Evolutionary conservation across 1,140 invertebrate species (phyloP).

Genomic region (Apis mellifera): DNA sequence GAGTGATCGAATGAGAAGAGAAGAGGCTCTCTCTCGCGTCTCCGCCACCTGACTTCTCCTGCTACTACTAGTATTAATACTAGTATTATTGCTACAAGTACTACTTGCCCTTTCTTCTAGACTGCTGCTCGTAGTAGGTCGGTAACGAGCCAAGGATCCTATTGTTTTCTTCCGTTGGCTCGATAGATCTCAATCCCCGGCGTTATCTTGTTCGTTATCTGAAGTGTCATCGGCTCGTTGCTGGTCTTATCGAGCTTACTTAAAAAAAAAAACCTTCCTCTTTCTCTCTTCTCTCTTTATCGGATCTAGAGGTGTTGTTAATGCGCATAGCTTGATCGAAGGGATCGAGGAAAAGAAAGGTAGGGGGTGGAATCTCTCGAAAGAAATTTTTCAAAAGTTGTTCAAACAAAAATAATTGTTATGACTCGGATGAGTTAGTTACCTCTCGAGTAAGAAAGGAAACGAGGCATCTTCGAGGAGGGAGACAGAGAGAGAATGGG

Average conservation of each 20-base stretch:
- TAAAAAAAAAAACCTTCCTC: background rate
- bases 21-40: conserved; percentile 51
- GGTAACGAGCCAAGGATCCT: conserved; percentile 48
- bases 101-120: conserved; percentile 51
- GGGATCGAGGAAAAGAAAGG: no score
- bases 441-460: background rate
- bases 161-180: conserved; percentile 56
- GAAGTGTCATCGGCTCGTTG: background rate
- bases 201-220: conserved; percentile 27
- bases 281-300: no score
- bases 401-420: background rate
- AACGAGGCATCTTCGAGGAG: background rate
- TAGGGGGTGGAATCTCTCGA: no score
- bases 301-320: background rate
- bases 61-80: no score
- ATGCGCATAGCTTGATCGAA: no score
- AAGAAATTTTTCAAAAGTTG: background rate
- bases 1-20: conserved; percentile 61
- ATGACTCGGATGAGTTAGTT: background rate
- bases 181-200: conserved; percentile 9
- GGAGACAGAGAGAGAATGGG: background rate
- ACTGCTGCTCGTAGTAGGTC: conserved; percentile 25
- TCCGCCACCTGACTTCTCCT: conserved; percentile 45
- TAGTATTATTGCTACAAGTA: no score
- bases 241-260: conserved; percentile 1